phyloP scores from a whole-genome alignment of 2,888 invertebrate species.

The Hesperia comma region DNA sequence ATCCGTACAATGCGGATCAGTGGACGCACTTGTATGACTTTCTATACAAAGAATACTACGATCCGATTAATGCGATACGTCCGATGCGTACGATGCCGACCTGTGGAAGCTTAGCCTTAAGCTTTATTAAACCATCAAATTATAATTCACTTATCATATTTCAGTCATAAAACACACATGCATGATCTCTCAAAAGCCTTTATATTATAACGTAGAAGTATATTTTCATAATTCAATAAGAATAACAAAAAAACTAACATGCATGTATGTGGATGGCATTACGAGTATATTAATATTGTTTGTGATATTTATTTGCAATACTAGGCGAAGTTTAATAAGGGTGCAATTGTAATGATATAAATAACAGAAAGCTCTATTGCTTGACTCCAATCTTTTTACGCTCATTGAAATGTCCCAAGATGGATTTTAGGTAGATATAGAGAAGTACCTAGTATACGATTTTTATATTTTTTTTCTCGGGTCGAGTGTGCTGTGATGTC shows the following conservation, averaged over 20 bases:
- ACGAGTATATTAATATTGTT: neutral
- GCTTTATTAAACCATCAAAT: neutral
- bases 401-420: no score
- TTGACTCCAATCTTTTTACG: no score
- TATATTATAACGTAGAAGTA: neutral
- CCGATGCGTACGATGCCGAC: no score
- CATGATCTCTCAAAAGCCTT: neutral
- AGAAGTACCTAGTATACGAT: no score
- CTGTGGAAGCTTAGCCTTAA: neutral
- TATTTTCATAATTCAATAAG: neutral
- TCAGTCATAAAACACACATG: conserved; percentile 20
- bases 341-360: neutral
- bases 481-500: no score
- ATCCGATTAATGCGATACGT: no score
- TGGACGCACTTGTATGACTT: no score
- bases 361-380: no score
- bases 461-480: no score
- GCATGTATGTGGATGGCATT: neutral
- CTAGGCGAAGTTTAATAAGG: conserved; percentile 12
- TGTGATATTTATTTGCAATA: neutral
- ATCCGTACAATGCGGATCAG: no score
- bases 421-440: no score
- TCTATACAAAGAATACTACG: no score
- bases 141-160: conserved; percentile 5
- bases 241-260: conserved; percentile 8